Evolutionary conservation across 2,888 invertebrate genomes (phyloP), one percentile per base, ranked within the genome.

Genomic region (Xanthia togata): DNA sequence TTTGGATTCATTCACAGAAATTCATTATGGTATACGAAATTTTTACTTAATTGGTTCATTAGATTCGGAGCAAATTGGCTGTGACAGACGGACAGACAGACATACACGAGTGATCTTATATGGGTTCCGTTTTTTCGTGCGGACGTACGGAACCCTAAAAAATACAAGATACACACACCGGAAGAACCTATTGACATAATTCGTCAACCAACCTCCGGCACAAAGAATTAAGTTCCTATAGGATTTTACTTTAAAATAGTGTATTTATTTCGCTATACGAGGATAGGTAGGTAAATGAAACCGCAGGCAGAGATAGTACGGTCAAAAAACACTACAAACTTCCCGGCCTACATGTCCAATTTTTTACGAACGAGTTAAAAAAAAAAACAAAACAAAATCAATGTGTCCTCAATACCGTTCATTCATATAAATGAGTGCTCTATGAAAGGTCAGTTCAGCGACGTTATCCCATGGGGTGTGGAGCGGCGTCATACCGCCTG

Each of bases 401-500:
- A 38, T 50, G 26, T 35, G 35, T 5, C 20, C 44, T 38, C 35
- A 8, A 31, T 38, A 38, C 44, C 12, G 31, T 53, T 67, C 64
- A 72, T 76, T 70, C 26, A n/a, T 57, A 41, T 55, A 73, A 70
- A 44, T 17, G 53, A 64, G 64, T 63, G 31, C 55, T 59, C 63
- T 53, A n/a, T 47, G 35, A 72, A 88, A 82, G 86, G 87, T 88
- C 81, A 82, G 55, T 62, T 50, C 44, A 41, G 81, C 38, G 47
- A 63, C 64, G 41, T 59, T 63, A 71, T 78, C 26, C 55, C 64
- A 63, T 55, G 67, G 76, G 60, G 64, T 38, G 78, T 50, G 23
- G 38, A n/a, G 11, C 67, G 85, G 85, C 80, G 83, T 82, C 87
- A 81, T 79, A 73, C 76, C 74, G 78, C 85, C 87, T 76, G 70